These are phyloP conservation scores for Grammomys surdaster DNA, from an alignment of 2,113 vertebrate species.

Conservation along the genomic window DNA sequence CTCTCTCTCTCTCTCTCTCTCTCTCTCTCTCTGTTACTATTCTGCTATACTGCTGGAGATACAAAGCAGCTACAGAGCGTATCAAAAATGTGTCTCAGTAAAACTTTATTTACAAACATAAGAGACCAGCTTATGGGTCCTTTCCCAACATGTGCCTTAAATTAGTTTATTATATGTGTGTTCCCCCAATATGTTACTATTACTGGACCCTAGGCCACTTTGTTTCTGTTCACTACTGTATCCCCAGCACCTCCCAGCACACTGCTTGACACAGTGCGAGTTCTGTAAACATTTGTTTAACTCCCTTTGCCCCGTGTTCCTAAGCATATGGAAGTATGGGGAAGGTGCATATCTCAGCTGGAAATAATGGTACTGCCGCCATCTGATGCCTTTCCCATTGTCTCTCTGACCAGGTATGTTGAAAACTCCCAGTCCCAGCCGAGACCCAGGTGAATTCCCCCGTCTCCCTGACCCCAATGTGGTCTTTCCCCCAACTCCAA, in stretches of 20 bases:
- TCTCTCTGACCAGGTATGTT: constrained; percentile 81
- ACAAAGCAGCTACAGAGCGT: not conserved
- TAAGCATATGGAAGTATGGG: not conserved
- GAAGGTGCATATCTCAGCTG: not conserved
- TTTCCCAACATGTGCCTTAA: not conserved
- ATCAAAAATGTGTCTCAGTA: not conserved
- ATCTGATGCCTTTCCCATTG: constrained; percentile 26
- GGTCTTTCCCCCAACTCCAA: constrained; percentile 95
- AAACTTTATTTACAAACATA: not conserved
- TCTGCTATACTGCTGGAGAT: not conserved
- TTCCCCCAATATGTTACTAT: not conserved
- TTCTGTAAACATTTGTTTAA: not conserved
- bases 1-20: no score
- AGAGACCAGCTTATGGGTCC: not conserved
- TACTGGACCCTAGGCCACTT: not conserved
- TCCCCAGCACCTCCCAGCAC: not conserved
- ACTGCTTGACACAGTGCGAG: not conserved
- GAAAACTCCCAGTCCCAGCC: constrained; percentile 90
- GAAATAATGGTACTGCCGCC: not conserved
- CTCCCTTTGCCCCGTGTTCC: not conserved
- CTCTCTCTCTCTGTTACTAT: not conserved
- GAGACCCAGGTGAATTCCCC: constrained; percentile 91
- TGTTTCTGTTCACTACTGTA: not conserved
- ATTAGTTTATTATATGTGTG: not conserved
- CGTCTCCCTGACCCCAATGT: constrained; percentile 96